phyloP scores from a whole-genome alignment of 2,888 invertebrate genomes.

The Calephelis perditalis region DNA sequence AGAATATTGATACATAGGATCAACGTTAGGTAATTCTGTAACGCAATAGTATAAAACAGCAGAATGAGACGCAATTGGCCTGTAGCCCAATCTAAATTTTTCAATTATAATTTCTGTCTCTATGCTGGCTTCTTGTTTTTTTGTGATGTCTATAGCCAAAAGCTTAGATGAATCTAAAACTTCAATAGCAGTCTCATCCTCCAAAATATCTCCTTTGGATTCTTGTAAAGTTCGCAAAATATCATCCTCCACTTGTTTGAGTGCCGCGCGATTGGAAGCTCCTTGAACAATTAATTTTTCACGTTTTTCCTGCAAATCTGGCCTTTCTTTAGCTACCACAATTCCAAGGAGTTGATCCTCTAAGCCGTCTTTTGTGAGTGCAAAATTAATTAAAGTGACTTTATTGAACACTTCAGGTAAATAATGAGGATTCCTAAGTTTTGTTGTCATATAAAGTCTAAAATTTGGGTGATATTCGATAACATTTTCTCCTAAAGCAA shows the following conservation, averaged over 20 bases:
- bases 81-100: constrained; percentile 84
- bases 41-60: constrained; percentile 90
- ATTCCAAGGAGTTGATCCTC: constrained; percentile 91
- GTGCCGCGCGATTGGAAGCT: constrained; percentile 87
- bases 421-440: constrained; percentile 90
- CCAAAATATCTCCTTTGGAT: constrained; percentile 91
- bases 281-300: constrained; percentile 87
- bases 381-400: constrained; percentile 90
- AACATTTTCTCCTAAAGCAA: constrained; percentile 87
- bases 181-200: constrained; percentile 93
- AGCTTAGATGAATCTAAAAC: constrained; percentile 91
- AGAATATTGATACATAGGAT: constrained; percentile 94
- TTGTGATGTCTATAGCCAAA: constrained; percentile 88
- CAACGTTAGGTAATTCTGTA: constrained; percentile 89
- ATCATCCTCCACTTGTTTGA: constrained; percentile 92
- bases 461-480: constrained; percentile 87
- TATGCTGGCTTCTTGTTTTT: constrained; percentile 87
- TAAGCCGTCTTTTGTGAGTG: constrained; percentile 88
- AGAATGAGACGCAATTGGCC: constrained; percentile 88
- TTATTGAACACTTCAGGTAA: constrained; percentile 90
- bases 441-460: constrained; percentile 88
- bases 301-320: constrained; percentile 89
- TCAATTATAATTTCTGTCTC: constrained; percentile 89
- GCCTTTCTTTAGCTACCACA: constrained; percentile 90
- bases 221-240: constrained; percentile 90